A percentile compares a stretch with the other conserved stretches of the same genome.
Evolutionary conservation across 2,113 vertebrate genomes (phyloP).

Genomic region (Lichenostomus cassidix): DNA sequence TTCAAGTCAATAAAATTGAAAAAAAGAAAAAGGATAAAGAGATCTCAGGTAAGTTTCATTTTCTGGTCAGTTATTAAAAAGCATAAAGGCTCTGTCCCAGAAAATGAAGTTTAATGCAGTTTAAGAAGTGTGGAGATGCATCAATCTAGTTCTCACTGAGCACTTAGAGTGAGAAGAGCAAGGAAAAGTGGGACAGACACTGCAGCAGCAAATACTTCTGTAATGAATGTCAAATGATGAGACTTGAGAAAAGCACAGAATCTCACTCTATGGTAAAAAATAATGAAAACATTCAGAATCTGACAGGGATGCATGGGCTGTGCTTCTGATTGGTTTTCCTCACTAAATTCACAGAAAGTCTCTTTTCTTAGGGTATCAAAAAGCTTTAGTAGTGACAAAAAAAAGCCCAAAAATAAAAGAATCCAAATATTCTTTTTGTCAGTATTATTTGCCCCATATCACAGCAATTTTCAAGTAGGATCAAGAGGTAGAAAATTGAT

Average conservation of each 20-base stretch:
- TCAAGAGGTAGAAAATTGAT: constrained; percentile 71
- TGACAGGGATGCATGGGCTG: not conserved
- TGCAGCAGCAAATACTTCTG: not conserved
- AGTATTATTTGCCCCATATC: constrained; percentile 6
- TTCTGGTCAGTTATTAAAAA: not conserved
- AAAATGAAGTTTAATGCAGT: not conserved
- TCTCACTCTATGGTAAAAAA: not conserved
- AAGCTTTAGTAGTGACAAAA: not conserved
- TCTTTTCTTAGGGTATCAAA: not conserved
- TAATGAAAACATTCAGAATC: not conserved
- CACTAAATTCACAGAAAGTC: not conserved
- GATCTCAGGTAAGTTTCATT: not conserved
- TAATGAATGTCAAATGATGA: not conserved
- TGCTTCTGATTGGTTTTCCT: not conserved
- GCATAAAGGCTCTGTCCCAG: not conserved
- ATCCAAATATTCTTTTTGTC: constrained; percentile 1
- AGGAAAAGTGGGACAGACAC: not conserved
- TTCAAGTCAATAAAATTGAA: not conserved
- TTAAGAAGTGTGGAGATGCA: not conserved
- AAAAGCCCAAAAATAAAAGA: not conserved
- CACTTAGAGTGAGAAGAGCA: not conserved
- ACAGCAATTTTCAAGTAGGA: constrained; percentile 56
- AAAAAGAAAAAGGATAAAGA: not conserved
- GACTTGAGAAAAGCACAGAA: not conserved
- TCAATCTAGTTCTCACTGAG: not conserved